These are phyloP conservation scores for Gobionotothen gibberifrons DNA, from an alignment of 2,797 vertebrate species.

Conservation along the genomic window DNA sequence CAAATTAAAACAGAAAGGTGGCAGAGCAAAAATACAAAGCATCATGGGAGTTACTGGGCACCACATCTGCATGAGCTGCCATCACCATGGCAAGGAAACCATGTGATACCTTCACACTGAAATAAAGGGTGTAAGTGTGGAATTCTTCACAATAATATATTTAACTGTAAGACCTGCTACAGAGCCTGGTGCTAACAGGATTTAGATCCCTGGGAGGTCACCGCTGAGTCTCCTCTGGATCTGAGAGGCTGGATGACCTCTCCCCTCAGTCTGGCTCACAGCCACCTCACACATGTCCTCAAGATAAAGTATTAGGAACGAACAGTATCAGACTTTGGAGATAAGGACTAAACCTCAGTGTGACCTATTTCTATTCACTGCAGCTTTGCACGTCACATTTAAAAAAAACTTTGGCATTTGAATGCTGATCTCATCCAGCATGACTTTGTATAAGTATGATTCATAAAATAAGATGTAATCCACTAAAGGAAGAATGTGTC, in stretches of 20 bases:
- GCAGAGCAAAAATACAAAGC: too few species aligned
- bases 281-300: neutral
- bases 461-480: neutral
- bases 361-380: neutral
- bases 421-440: neutral
- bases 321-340: slow-evolving; percentile 7
- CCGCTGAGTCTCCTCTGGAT: neutral
- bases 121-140: neutral
- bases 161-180: neutral
- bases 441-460: neutral
- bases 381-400: too few species aligned
- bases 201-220: neutral
- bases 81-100: neutral
- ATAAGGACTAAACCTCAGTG: slow-evolving; percentile 6
- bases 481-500: neutral
- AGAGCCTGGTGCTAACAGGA: neutral
- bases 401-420: too few species aligned
- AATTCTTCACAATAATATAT: neutral
- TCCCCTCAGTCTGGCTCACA: neutral
- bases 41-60: too few species aligned
- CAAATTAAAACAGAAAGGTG: too few species aligned
- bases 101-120: neutral
- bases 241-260: neutral
- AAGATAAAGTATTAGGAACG: neutral
- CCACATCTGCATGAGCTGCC: too few species aligned